Conservation (phyloP, 2,888 invertebrate genomes). For the Ophion ventricosus region DNA sequence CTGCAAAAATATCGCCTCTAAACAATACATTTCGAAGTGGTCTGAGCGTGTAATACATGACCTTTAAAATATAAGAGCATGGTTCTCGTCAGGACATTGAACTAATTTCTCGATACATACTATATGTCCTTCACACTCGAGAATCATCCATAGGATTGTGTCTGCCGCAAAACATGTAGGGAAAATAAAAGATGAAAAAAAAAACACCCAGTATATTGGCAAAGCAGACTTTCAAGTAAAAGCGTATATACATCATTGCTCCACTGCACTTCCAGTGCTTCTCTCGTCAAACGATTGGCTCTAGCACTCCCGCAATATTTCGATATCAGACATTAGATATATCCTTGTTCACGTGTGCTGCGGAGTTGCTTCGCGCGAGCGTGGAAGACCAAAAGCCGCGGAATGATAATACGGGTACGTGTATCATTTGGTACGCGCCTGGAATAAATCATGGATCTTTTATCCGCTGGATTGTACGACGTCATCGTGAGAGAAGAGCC, state of each 20-base stretch:
- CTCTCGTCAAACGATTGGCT: background rate
- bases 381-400: slow-evolving; percentile 38
- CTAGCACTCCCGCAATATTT: slow-evolving; percentile 57
- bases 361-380: slow-evolving; percentile 8
- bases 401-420: slow-evolving; percentile 71
- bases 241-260: background rate
- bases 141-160: too few species aligned
- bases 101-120: too few species aligned
- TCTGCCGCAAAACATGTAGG: too few species aligned
- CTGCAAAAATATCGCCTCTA: too few species aligned
- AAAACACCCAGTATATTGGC: background rate
- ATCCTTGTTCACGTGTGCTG: slow-evolving; percentile 36
- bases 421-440: slow-evolving; percentile 63
- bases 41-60: too few species aligned
- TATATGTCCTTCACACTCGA: too few species aligned
- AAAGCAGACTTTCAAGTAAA: background rate
- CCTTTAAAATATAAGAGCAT: too few species aligned
- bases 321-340: slow-evolving; percentile 63
- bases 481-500: slow-evolving; percentile 24
- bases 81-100: too few species aligned
- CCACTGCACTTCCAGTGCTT: background rate
- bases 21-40: too few species aligned
- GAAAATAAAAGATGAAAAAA: too few species aligned
- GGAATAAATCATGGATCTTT: slow-evolving; percentile 69
- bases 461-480: slow-evolving; percentile 57